Evolutionary conservation across 1,140 invertebrate species (phyloP).

Genomic region (Dolichoris vasculosae): DNA sequence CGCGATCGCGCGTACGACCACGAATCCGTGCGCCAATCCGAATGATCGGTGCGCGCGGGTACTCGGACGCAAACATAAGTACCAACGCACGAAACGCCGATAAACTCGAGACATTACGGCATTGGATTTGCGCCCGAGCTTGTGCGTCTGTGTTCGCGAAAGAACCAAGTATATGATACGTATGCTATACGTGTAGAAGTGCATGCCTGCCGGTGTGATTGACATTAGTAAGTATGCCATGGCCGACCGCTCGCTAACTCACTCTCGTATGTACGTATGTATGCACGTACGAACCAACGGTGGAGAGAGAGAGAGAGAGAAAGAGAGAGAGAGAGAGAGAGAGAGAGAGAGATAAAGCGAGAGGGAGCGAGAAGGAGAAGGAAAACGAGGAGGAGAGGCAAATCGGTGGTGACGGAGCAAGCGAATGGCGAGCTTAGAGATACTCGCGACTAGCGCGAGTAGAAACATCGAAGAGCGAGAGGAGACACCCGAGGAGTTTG

Average conservation of each 20-base stretch:
- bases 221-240: constrained; percentile 76
- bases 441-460: constrained; percentile 19
- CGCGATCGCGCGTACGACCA: neutral
- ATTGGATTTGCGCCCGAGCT: neutral
- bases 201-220: constrained; percentile 69
- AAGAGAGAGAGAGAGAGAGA: neutral
- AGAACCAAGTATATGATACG: neutral
- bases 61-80: too few relatives aligned
- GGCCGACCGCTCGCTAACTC: constrained; percentile 71
- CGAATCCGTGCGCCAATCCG: neutral
- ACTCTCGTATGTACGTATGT: neutral
- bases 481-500: neutral
- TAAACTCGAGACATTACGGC: neutral
- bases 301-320: neutral
- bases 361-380: neutral
- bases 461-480: neutral
- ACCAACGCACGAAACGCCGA: too few relatives aligned
- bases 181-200: constrained; percentile 44
- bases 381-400: neutral
- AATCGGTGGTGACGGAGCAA: neutral
- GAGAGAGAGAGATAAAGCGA: neutral
- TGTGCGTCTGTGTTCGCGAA: neutral
- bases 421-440: constrained; percentile 15
- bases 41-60: neutral
- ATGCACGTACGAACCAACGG: neutral